Base-by-base conservation (phyloP, 2,888 invertebrate species). In the Frankliniella fusca region DNA sequence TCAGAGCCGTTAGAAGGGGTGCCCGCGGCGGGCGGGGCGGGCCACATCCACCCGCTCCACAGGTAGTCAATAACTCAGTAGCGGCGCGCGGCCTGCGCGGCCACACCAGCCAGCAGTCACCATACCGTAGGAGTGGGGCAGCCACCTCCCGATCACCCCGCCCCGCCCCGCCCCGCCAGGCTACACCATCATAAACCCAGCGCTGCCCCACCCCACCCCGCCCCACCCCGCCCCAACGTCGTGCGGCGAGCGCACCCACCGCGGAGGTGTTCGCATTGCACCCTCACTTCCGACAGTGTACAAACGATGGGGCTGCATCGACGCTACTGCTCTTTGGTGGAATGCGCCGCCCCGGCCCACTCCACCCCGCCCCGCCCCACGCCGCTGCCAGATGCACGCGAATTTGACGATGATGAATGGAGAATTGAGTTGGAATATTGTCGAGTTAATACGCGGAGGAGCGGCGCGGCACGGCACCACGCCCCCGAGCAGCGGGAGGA, bases 401-500 rank as follows among this genome's bases (percentile, higher is more conserved):
- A 27, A 27, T 27, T n/a, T 76, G 70, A 23, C 70, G 27, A 76
- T 76, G 70, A 76, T 76, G 70, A 27, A 76, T 76, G 70, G 70
- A 23, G 70, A 70, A 70, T 70, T 23, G 70, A 76, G 70, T 76
- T 11, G 70, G 70, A 23, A 76, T 76, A 76, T 76, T 76, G 70
- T 76, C 70, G 70, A 76, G 70, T 76, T 27, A 12, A 76, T 76
- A 76, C 12, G 61, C 54, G 54, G 54, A 3, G 54, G 54, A 2
- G 8, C 54, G 54, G 54, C 54, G 8, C 54, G 54, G 54, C 54
- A 18, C 54, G 54, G 54, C 15, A 54, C 54, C 15, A 38, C 38
- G 38, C 38, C 38, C 5, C 38, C 38, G 38, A 2, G 3, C 38
- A 2, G 38, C 38, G 3, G 38, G 3, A 38, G 38, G 38, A 38